These are phyloP conservation scores for Brenthis hecate DNA, from an alignment of 2,888 invertebrate species.

Conservation along the genomic window DNA sequence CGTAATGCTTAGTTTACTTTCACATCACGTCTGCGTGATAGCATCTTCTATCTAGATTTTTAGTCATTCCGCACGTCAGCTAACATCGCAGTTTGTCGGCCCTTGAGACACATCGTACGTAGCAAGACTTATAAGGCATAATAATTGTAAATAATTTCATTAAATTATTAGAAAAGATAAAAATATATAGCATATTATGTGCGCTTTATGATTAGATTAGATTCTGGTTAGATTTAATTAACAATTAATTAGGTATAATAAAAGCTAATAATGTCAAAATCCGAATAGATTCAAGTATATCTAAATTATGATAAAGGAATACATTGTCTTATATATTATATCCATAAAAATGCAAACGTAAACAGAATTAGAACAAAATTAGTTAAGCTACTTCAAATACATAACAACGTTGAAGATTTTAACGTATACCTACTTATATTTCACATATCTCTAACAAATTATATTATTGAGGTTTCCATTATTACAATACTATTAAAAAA, in stretches of 20 bases:
- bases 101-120: neutral
- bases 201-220: no score
- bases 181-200: no score
- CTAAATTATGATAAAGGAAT: neutral
- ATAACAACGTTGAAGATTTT: no score
- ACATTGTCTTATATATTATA: slow-evolving; percentile 4
- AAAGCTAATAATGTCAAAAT: slow-evolving; percentile 1
- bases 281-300: neutral
- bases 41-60: slow-evolving; percentile 32
- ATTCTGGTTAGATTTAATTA: no score
- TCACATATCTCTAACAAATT: no score
- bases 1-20: slow-evolving; percentile 30
- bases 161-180: no score
- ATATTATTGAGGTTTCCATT: no score
- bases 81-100: no score
- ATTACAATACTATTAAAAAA: no score
- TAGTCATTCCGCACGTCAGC: slow-evolving; percentile 20
- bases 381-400: no score
- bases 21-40: slow-evolving; percentile 35
- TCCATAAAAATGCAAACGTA: slow-evolving; percentile 4
- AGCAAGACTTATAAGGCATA: neutral
- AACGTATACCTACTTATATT: no score
- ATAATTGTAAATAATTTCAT: neutral
- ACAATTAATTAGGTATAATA: neutral
- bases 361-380: no score